Evolutionary conservation across 2,888 invertebrate species (phyloP).

Genomic region (Tetramorium bicarinatum): DNA sequence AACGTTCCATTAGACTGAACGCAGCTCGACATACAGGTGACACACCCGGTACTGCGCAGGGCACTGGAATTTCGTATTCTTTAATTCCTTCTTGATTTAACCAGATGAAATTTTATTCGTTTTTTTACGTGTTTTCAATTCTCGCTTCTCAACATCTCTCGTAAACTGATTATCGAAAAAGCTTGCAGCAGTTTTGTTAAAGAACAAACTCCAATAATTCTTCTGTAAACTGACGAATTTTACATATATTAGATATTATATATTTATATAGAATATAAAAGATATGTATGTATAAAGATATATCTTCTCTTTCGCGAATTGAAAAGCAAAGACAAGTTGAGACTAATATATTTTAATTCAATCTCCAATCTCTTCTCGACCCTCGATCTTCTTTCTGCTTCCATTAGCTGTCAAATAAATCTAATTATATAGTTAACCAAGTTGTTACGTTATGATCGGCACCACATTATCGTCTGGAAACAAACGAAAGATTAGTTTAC

Average conservation of each 20-base stretch:
- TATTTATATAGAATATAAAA: neutral
- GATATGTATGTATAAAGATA: no score
- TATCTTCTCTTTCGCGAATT: neutral
- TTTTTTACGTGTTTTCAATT: neutral
- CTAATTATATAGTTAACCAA: conserved; percentile 22
- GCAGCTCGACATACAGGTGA: conserved; percentile 23
- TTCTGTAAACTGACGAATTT: conserved; percentile 3
- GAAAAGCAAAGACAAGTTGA: neutral
- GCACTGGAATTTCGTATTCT: neutral
- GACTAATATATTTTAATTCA: neutral
- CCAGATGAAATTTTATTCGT: neutral
- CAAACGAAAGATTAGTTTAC: conserved; percentile 22
- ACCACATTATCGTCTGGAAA: neutral
- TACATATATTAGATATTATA: neutral
- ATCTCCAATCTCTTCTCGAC: neutral
- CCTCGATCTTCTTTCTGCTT: neutral
- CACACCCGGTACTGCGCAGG: neutral
- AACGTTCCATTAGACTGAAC: conserved; percentile 70
- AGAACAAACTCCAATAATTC: neutral
- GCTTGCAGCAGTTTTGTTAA: neutral
- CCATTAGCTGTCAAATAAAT: neutral
- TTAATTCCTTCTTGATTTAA: neutral
- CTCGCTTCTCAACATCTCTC: neutral
- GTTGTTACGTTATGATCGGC: neutral
- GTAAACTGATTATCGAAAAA: conserved; percentile 10